A percentile compares a stretch with the other conserved stretches of the same genome.
These are phyloP conservation scores for Acleris emargana DNA, from an alignment of 2,888 invertebrate species.

Conservation along the genomic window DNA sequence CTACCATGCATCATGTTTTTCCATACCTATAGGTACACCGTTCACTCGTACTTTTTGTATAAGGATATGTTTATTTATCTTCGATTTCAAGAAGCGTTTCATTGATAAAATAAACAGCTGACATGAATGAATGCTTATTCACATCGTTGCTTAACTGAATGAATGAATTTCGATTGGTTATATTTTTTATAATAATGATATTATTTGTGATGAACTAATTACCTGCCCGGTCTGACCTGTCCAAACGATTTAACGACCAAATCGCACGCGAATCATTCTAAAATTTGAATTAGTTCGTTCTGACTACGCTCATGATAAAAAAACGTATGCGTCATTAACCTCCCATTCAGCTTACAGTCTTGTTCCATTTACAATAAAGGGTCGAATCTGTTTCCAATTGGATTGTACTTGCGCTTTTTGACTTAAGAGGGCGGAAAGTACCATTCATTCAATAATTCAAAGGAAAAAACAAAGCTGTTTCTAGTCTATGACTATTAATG, in stretches of 20 bases:
- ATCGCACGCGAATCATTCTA: conserved; percentile 50
- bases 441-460: conserved; percentile 50
- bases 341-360: too few species aligned
- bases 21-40: too few species aligned
- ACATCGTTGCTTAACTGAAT: conserved; percentile 16
- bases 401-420: too few species aligned
- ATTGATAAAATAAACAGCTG: conserved; percentile 26
- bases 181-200: conserved; percentile 9
- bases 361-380: too few species aligned
- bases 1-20: too few species aligned
- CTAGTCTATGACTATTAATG: conserved; percentile 47
- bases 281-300: conserved; percentile 31
- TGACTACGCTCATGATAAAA: too few species aligned
- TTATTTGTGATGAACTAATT: conserved; percentile 36
- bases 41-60: too few species aligned
- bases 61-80: too few species aligned
- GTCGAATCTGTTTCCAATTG: too few species aligned
- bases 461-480: conserved; percentile 43
- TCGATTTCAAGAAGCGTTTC: neutral
- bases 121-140: conserved; percentile 20
- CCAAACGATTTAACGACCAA: conserved; percentile 40
- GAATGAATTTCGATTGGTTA: conserved; percentile 17
- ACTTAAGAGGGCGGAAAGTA: conserved; percentile 32
- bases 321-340: too few species aligned
- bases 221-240: conserved; percentile 28